These are phyloP conservation scores for Misgurnus anguillicaudatus DNA, from an alignment of 2,113 vertebrate genomes.

Conservation along the genomic window DNA sequence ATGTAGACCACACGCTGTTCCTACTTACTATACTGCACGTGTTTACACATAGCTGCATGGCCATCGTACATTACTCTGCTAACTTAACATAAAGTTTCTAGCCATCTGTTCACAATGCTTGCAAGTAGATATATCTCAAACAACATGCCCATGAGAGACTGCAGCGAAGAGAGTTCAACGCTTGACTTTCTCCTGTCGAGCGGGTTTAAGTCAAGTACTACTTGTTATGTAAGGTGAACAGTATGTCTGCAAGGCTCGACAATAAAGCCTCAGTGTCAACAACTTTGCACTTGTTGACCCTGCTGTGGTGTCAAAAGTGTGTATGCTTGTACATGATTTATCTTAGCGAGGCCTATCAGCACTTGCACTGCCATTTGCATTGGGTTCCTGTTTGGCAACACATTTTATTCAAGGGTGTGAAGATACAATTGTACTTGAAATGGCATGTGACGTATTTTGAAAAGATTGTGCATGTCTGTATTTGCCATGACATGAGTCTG, in stretches of 20 bases:
- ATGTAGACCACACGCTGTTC: not conserved
- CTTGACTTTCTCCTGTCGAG: not conserved
- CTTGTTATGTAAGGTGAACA: slow-evolving; percentile 32
- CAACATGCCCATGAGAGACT: not conserved
- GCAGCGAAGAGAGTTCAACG: slow-evolving; percentile 10
- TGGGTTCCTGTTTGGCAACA: not conserved
- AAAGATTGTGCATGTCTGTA: not conserved
- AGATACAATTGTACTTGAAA: not conserved
- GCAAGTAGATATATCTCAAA: slow-evolving; percentile 12
- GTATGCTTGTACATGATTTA: not conserved
- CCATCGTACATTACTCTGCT: not conserved
- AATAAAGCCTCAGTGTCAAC: not conserved
- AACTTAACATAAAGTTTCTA: not conserved
- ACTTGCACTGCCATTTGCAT: not conserved
- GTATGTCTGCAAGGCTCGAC: not conserved
- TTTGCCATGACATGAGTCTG: not conserved
- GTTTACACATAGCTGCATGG: not conserved
- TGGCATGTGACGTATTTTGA: not conserved
- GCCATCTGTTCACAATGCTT: slow-evolving; percentile 1
- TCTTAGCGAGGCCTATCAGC: not conserved
- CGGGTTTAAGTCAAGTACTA: slow-evolving; percentile 21
- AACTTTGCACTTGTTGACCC: not conserved
- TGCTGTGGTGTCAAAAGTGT: not conserved
- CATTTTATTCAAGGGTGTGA: not conserved
- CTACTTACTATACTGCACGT: not conserved